phyloP scores from a whole-genome alignment of 2,888 invertebrate species.

The Cremastobaeus sp. region DNA sequence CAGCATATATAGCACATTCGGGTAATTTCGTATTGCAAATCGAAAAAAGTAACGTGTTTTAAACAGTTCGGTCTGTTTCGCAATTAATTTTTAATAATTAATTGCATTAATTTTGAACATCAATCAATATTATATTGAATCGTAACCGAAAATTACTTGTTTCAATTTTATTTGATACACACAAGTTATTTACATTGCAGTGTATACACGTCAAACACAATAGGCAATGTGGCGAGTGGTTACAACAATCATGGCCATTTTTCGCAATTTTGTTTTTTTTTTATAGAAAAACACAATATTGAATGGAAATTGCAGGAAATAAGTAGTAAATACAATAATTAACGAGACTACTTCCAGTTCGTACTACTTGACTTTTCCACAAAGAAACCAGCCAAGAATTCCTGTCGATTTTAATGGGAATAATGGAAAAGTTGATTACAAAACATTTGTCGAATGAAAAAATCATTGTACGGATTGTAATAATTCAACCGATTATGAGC shows the following conservation, averaged over 20 bases:
- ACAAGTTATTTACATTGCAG: conserved; percentile 2
- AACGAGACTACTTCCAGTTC: too few species aligned
- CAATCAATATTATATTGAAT: not conserved
- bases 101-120: not conserved
- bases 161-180: not conserved
- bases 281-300: conserved; percentile 13
- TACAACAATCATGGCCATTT: conserved; percentile 12
- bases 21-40: conserved; percentile 9
- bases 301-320: not conserved
- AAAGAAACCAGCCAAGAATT: too few species aligned
- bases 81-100: conserved; percentile 2
- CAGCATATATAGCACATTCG: too few species aligned
- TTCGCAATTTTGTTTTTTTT: too few species aligned
- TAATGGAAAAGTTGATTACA: too few species aligned
- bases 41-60: not conserved
- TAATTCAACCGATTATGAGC: too few species aligned
- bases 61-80: too few species aligned
- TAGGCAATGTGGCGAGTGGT: conserved; percentile 7
- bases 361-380: too few species aligned
- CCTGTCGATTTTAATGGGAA: too few species aligned
- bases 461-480: too few species aligned
- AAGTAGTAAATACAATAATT: too few species aligned
- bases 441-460: too few species aligned
- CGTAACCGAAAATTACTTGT: conserved; percentile 16
- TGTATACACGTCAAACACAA: conserved; percentile 2